A percentile compares a stretch with the other conserved stretches of the same genome.
phyloP scores from a whole-genome alignment of 2,113 vertebrate genomes.

The Melanerpes aurifrons region DNA sequence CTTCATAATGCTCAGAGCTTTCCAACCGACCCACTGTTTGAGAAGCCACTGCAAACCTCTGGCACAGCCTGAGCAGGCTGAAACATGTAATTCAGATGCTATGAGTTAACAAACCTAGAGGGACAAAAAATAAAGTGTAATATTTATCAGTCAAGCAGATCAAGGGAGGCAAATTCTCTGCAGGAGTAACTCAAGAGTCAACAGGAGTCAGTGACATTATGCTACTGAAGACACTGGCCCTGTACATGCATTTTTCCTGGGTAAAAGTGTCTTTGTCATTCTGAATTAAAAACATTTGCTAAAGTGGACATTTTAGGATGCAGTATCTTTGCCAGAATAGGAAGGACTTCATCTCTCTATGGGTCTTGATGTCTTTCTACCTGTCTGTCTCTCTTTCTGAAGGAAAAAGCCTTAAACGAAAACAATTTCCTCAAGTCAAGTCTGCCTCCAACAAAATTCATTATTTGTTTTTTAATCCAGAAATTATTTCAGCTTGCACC shows the following conservation, averaged over 20 bases:
- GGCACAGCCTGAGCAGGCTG: background rate
- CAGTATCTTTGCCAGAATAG: conserved; percentile 31
- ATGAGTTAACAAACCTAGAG: background rate
- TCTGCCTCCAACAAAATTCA: conserved; percentile 85
- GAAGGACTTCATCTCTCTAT: conserved; percentile 61
- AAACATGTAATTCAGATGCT: conserved; percentile 9
- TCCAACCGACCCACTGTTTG: conserved; percentile 6
- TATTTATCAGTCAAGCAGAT: background rate
- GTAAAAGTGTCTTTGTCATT: conserved; percentile 34
- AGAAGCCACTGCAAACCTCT: background rate
- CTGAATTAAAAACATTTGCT: conserved; percentile 23
- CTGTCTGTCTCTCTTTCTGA: background rate
- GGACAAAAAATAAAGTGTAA: background rate
- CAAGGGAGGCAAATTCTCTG: background rate
- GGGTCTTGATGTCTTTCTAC: conserved; percentile 35
- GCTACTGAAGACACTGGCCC: conserved; percentile 5
- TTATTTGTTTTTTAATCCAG: conserved; percentile 74
- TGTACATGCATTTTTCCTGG: background rate
- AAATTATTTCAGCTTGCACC: conserved; percentile 89
- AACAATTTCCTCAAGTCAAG: conserved; percentile 86
- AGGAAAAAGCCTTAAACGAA: background rate
- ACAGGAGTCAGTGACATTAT: background rate
- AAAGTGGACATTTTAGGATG: background rate
- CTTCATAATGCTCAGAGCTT: background rate
- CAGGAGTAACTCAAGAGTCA: background rate